Evolutionary conservation across 1,140 invertebrate species (phyloP).

Genomic region (Conus betulinus): DNA sequence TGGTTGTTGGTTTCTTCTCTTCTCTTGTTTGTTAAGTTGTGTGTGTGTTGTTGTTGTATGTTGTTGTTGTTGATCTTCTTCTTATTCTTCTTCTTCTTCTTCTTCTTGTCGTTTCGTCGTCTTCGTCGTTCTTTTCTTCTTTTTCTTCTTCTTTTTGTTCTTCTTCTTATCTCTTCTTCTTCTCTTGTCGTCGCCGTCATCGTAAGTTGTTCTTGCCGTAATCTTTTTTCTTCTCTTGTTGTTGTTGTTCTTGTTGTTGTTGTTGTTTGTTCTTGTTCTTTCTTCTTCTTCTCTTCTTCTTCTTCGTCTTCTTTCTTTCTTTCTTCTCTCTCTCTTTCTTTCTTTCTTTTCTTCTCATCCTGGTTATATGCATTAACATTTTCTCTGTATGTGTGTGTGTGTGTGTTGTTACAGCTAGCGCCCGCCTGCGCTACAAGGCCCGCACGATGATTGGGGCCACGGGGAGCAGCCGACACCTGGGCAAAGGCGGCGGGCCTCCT

Average conservation of each 20-base stretch:
- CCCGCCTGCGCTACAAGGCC: slow-evolving; percentile 62
- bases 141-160: neutral
- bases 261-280: no score
- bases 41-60: no score
- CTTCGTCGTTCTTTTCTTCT: neutral
- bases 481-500: slow-evolving; percentile 64
- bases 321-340: neutral
- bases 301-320: no score
- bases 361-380: no score
- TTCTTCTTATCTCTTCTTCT: neutral
- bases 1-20: no score
- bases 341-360: no score
- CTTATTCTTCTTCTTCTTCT: neutral
- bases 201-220: neutral
- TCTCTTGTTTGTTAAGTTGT: no score
- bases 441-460: slow-evolving; percentile 70
- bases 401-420: slow-evolving; percentile 59
- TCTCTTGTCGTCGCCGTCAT: neutral
- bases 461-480: slow-evolving; percentile 68
- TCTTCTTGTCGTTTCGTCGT: neutral
- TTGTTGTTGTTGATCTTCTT: no score
- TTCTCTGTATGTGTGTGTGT: neutral
- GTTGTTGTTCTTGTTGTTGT: no score
- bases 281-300: no score
- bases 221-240: neutral